phyloP scores from a whole-genome alignment of 2,113 vertebrate genomes.

The Pseudorectes ferrugineus region DNA sequence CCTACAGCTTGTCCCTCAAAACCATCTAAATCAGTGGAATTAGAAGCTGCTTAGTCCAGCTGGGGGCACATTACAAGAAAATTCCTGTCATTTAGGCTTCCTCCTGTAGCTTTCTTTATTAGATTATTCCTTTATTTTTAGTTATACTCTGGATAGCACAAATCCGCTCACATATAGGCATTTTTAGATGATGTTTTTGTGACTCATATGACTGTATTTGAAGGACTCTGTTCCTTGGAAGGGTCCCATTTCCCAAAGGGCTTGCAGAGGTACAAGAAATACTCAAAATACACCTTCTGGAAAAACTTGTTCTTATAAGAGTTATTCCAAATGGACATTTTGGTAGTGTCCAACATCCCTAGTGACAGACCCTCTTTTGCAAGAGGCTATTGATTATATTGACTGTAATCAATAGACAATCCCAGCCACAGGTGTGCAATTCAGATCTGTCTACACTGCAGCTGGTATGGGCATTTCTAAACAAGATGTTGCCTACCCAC shows the following conservation, averaged over 20 bases:
- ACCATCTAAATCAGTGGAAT: constrained; percentile 1
- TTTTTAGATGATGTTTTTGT: neutral
- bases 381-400: neutral
- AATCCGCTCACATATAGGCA: neutral
- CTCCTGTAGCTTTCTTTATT: neutral
- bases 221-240: neutral
- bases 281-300: neutral
- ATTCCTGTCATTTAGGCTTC: neutral
- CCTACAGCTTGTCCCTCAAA: neutral
- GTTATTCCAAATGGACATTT: neutral
- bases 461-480: neutral
- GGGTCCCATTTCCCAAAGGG: neutral
- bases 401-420: neutral
- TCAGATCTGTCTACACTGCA: neutral
- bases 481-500: neutral
- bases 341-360: neutral
- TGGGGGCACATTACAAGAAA: neutral
- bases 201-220: neutral
- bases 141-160: neutral
- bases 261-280: neutral
- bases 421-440: neutral
- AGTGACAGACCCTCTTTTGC: neutral
- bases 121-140: neutral
- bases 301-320: neutral
- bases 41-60: constrained; percentile 26